A percentile compares a stretch with the other conserved stretches of the same genome.
These are phyloP conservation scores for Cyphomyrus discorhynchus DNA, from an alignment of 2,113 vertebrate genomes.

Conservation along the genomic window DNA sequence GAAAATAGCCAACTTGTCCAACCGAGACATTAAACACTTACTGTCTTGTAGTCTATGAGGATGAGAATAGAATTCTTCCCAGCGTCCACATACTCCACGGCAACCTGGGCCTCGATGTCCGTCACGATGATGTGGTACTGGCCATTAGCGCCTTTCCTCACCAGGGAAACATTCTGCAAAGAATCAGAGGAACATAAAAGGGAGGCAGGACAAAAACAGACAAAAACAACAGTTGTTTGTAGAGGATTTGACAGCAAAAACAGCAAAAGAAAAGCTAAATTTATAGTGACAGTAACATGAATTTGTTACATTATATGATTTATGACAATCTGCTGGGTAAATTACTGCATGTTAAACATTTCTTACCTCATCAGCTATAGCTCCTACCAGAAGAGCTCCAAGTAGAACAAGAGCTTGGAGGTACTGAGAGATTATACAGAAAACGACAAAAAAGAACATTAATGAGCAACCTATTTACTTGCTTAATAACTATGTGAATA, in stretches of 20 bases:
- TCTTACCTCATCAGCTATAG: slow-evolving; percentile 1
- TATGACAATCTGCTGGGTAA: too few relatives aligned
- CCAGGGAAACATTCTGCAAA: too few relatives aligned
- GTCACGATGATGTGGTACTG: too few relatives aligned
- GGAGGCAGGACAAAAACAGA: too few relatives aligned
- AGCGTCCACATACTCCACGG: not conserved
- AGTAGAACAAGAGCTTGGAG: not conserved
- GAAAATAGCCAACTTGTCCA: not conserved
- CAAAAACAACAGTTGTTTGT: too few relatives aligned
- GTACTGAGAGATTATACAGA: not conserved
- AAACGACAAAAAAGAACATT: not conserved
- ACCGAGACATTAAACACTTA: not conserved
- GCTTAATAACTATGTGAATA: not conserved
- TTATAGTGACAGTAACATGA: too few relatives aligned
- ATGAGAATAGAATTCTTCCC: not conserved
- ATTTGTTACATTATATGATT: too few relatives aligned
- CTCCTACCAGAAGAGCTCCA: not conserved
- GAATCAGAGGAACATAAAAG: too few relatives aligned
- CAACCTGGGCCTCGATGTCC: not conserved
- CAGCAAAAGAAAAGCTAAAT: too few relatives aligned
- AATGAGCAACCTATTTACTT: too few relatives aligned
- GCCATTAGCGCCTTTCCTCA: too few relatives aligned
- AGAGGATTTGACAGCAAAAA: too few relatives aligned
- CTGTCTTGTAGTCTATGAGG: slow-evolving; percentile 21
- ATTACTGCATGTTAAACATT: not conserved